A percentile compares a stretch with the other conserved stretches of the same genome.
Evolutionary conservation across 2,888 invertebrate species (phyloP).

Genomic region (Hermaeophaga mercurialis): DNA sequence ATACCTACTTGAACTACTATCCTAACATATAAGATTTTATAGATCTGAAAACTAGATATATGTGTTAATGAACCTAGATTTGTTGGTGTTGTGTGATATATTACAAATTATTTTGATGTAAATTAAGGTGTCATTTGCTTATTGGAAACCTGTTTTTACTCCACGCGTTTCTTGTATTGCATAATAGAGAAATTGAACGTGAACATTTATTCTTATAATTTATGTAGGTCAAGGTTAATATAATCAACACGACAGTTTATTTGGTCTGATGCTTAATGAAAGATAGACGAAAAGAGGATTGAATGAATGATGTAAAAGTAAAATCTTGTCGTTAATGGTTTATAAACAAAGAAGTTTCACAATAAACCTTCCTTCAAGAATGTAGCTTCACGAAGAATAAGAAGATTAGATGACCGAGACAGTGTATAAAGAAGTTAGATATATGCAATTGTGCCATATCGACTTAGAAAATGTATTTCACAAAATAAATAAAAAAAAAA

Average conservation of each 20-base stretch:
- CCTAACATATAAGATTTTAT: too few relatives aligned
- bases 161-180: slow-evolving; percentile 9
- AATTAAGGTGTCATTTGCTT: background rate
- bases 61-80: background rate
- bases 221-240: slow-evolving; percentile 13
- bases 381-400: too few relatives aligned
- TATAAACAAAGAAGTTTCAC: background rate
- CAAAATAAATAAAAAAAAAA: too few relatives aligned
- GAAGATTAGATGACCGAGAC: too few relatives aligned
- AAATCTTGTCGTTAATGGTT: background rate
- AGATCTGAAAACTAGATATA: background rate
- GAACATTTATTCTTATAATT: slow-evolving; percentile 8
- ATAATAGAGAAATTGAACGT: slow-evolving; percentile 18
- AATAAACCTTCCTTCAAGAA: too few relatives aligned
- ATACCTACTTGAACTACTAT: too few relatives aligned
- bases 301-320: slow-evolving; percentile 9
- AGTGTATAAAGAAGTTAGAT: too few relatives aligned
- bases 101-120: background rate
- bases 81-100: background rate
- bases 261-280: too few relatives aligned
- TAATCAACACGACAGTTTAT: slow-evolving; percentile 10
- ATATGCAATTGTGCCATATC: too few relatives aligned
- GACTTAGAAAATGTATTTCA: too few relatives aligned
- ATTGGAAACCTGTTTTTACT: background rate
- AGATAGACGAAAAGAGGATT: slow-evolving; percentile 3